Evolutionary conservation across 2,888 invertebrate genomes (phyloP).

Genomic region (Micropterix aruncella): DNA sequence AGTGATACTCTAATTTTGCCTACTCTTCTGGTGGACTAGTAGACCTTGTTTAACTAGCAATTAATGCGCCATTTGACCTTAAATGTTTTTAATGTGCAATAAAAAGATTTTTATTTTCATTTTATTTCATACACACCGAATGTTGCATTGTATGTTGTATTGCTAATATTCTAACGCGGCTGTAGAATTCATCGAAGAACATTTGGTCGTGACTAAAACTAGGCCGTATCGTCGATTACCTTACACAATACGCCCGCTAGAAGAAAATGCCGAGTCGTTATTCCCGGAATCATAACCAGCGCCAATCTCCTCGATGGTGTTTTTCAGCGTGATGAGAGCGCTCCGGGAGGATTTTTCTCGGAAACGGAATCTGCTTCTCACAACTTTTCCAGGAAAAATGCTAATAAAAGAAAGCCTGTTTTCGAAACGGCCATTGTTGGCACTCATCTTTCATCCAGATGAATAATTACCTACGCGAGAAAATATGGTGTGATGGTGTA

Average conservation of each 20-base stretch:
- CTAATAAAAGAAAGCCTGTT: not conserved
- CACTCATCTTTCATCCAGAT: not conserved
- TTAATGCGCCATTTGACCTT: too few species aligned
- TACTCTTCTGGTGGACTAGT: too few species aligned
- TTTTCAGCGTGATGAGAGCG: not conserved
- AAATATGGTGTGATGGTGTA: not conserved
- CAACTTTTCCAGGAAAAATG: not conserved
- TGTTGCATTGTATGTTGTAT: too few species aligned
- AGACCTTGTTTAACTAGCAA: too few species aligned
- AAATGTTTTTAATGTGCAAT: too few species aligned
- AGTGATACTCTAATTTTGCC: too few species aligned
- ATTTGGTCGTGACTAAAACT: too few species aligned
- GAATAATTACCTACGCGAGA: not conserved
- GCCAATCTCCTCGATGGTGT: not conserved
- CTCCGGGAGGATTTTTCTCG: not conserved
- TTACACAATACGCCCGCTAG: not conserved
- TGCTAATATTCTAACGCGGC: too few species aligned
- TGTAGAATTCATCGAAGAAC: too few species aligned
- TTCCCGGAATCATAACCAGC: not conserved
- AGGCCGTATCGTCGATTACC: not conserved
- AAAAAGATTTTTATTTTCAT: too few species aligned
- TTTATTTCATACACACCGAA: too few species aligned
- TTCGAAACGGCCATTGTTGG: not conserved
- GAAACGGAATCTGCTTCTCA: not conserved
- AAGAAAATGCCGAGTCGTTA: not conserved